Conservation (phyloP, 2,888 invertebrate genomes). For the Ceraclea dissimilis region DNA sequence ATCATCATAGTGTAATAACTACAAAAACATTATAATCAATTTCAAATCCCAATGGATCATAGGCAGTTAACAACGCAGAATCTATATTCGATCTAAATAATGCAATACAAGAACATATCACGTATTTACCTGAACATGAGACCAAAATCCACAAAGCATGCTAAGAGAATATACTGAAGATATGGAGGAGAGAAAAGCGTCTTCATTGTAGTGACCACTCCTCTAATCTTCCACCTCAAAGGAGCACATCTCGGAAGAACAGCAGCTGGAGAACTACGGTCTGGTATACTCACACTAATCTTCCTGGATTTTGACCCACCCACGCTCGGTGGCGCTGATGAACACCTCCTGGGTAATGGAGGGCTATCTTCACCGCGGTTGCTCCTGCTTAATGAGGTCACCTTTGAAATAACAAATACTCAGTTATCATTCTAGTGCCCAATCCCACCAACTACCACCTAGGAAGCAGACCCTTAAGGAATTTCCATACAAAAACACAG, state of each 20-base stretch:
- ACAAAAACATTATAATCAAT: slow-evolving; percentile 27
- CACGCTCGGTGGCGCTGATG: slow-evolving; percentile 6
- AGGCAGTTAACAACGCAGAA: no score
- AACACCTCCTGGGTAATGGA: slow-evolving; percentile 4
- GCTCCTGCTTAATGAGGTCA: slow-evolving; percentile 30
- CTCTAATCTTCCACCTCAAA: slow-evolving; percentile 1
- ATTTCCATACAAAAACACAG: no score
- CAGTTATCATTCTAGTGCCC: background rate
- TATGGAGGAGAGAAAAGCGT: slow-evolving; percentile 48
- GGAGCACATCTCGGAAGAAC: slow-evolving; percentile 3
- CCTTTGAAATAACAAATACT: slow-evolving; percentile 7
- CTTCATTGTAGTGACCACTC: background rate
- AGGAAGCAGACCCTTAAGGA: no score
- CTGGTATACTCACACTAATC: background rate
- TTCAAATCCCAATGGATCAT: no score
- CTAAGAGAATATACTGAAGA: slow-evolving; percentile 44
- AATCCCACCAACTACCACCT: no score
- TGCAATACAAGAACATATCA: no score
- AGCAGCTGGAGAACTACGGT: background rate
- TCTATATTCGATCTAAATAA: no score
- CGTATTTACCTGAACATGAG: slow-evolving; percentile 56
- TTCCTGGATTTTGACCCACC: background rate
- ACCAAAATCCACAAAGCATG: slow-evolving; percentile 54
- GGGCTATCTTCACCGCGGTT: slow-evolving; percentile 4
- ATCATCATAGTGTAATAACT: slow-evolving; percentile 57